A percentile compares a stretch with the other conserved stretches of the same genome.
phyloP scores from a whole-genome alignment of 2,888 invertebrate genomes.

The Agriopis leucophaearia region DNA sequence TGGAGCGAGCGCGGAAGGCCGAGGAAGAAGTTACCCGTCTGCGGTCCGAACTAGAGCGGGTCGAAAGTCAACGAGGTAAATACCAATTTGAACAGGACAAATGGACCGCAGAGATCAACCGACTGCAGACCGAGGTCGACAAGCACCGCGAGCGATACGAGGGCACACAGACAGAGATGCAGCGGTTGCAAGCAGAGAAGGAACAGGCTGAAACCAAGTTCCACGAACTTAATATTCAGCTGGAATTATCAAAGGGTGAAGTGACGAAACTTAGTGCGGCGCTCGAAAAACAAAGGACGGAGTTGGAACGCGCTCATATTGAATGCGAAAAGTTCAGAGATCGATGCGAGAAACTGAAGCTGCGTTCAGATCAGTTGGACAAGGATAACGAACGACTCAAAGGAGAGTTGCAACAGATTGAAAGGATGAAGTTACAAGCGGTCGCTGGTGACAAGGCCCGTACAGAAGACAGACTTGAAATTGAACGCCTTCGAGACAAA shows the following conservation, averaged over 20 bases:
- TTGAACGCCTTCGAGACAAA: constrained; percentile 94
- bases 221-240: constrained; percentile 93
- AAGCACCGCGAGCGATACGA: constrained; percentile 92
- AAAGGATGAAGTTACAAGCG: constrained; percentile 90
- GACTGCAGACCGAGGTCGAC: constrained; percentile 91
- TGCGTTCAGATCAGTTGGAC: constrained; percentile 89
- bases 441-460: constrained; percentile 88
- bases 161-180: constrained; percentile 90
- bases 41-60: constrained; percentile 90
- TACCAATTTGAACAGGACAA: constrained; percentile 86
- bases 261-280: constrained; percentile 90
- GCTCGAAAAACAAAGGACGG: constrained; percentile 93
- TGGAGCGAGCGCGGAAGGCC: constrained; percentile 91
- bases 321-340: constrained; percentile 96
- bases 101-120: constrained; percentile 88
- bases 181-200: constrained; percentile 87
- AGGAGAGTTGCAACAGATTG: constrained; percentile 88
- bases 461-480: constrained; percentile 91
- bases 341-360: constrained; percentile 93
- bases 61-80: constrained; percentile 90
- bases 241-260: constrained; percentile 93
- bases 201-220: constrained; percentile 90
- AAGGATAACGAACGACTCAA: constrained; percentile 85
- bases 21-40: constrained; percentile 89
- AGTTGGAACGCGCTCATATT: constrained; percentile 94